A percentile compares a stretch with the other conserved stretches of the same genome.
Conservation (phyloP, 1,140 invertebrate genomes). For the Heterodera carotae region DNA sequence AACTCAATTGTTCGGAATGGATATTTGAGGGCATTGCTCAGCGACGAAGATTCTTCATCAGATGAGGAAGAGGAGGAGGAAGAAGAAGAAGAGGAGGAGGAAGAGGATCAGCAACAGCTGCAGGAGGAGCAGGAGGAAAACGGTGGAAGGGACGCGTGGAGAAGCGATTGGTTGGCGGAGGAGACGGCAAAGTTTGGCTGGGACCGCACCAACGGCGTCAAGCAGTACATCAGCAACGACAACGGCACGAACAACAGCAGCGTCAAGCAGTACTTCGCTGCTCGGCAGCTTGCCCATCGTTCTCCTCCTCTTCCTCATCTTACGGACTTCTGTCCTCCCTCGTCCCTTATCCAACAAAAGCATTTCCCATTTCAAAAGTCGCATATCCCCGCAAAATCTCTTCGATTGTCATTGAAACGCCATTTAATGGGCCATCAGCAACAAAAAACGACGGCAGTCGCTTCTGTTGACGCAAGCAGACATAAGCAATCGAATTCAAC, state of each 20-base stretch:
- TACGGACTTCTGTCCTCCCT: not conserved
- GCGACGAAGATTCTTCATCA: not conserved
- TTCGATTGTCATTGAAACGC: not conserved
- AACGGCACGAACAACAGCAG: not conserved
- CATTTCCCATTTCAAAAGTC: not conserved
- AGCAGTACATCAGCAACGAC: too few species aligned
- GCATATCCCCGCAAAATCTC: not conserved
- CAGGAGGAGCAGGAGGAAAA: slow-evolving; percentile 1
- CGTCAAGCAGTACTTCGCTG: not conserved
- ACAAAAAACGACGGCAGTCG: not conserved
- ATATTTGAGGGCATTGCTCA: slow-evolving; percentile 22
- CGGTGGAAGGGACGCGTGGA: not conserved
- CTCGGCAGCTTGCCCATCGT: not conserved
- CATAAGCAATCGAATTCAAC: not conserved
- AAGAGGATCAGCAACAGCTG: not conserved
- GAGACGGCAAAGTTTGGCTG: not conserved
- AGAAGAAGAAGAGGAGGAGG: slow-evolving; percentile 1
- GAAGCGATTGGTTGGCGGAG: not conserved
- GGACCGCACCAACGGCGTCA: not conserved
- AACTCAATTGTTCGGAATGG: slow-evolving; percentile 3
- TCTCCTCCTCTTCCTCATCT: too few species aligned
- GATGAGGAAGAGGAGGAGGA: not conserved
- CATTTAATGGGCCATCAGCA: not conserved
- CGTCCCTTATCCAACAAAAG: not conserved
- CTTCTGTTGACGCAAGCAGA: not conserved